Conservation (phyloP, 2,888 invertebrate species). For the Ernsta delagoae region DNA sequence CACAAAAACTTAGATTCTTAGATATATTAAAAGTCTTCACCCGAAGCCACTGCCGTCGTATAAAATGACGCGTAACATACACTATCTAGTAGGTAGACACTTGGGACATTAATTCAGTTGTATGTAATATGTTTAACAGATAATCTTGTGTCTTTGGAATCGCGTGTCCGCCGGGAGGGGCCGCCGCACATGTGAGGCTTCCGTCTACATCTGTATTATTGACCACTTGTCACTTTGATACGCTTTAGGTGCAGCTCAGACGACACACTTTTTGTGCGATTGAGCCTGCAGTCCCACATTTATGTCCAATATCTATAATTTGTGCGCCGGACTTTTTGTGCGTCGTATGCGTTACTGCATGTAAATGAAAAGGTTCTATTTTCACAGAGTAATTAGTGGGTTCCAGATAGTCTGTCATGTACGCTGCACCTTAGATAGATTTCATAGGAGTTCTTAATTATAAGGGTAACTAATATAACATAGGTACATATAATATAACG, state of each 20-base stretch:
- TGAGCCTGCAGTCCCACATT: no score
- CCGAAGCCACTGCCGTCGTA: neutral
- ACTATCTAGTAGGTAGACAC: neutral
- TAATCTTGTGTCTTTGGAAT: conserved; percentile 20
- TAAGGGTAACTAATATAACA: no score
- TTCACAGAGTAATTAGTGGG: no score
- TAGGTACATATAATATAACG: no score
- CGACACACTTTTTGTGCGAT: no score
- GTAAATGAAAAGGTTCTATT: no score
- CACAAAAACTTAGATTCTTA: neutral
- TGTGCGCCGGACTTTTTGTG: no score
- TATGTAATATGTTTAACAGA: conserved; percentile 30
- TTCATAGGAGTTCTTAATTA: no score
- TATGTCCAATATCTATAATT: no score
- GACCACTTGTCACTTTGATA: neutral
- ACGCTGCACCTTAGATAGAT: no score
- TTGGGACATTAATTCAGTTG: conserved; percentile 18
- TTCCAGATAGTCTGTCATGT: no score
- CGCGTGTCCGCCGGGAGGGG: conserved; percentile 17
- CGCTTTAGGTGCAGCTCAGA: neutral
- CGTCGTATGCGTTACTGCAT: no score
- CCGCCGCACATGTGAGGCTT: conserved; percentile 15
- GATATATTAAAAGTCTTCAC: neutral
- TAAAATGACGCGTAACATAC: neutral
- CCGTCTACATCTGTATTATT: conserved; percentile 14